phyloP scores from a whole-genome alignment of 2,113 vertebrate species.

The Caranx ignobilis region DNA sequence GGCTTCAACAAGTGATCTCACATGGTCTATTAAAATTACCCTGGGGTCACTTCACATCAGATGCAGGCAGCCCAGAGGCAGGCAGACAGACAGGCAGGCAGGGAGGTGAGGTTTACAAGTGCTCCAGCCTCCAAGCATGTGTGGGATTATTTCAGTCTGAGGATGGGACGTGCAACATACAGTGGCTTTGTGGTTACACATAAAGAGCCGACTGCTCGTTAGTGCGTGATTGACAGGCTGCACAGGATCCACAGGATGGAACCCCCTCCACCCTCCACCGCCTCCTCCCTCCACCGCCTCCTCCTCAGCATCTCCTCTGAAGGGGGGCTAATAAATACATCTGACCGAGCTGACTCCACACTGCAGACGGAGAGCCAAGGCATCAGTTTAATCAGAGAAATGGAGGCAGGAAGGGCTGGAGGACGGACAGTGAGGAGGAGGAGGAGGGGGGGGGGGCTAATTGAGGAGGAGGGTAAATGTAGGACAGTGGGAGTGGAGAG shows the following conservation, averaged over 20 bases:
- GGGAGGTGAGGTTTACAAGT: background rate
- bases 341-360: conserved; percentile 13
- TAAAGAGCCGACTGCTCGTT: conserved; percentile 1
- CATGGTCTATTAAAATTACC: conserved; percentile 25
- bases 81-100: background rate
- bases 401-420: conserved; percentile 64
- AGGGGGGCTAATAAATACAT: conserved; percentile 47
- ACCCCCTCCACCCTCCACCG: background rate
- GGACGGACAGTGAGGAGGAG: conserved; percentile 15
- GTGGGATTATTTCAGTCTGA: background rate
- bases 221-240: conserved; percentile 5
- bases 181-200: background rate
- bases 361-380: background rate
- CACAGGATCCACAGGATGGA: conserved; percentile 28
- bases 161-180: background rate
- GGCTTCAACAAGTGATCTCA: conserved; percentile 30
- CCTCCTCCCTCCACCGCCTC: background rate
- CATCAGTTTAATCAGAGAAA: conserved; percentile 76
- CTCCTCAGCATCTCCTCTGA: background rate
- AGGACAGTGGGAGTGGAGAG: conserved; percentile 25
- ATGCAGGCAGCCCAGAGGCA: background rate
- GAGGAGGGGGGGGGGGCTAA: conserved; percentile 41
- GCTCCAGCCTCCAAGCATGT: background rate
- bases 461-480: conserved; percentile 63
- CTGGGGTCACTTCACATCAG: conserved; percentile 11